Evolutionary conservation across 2,113 vertebrate genomes (phyloP).

Genomic region (Tragelaphus scriptus): DNA sequence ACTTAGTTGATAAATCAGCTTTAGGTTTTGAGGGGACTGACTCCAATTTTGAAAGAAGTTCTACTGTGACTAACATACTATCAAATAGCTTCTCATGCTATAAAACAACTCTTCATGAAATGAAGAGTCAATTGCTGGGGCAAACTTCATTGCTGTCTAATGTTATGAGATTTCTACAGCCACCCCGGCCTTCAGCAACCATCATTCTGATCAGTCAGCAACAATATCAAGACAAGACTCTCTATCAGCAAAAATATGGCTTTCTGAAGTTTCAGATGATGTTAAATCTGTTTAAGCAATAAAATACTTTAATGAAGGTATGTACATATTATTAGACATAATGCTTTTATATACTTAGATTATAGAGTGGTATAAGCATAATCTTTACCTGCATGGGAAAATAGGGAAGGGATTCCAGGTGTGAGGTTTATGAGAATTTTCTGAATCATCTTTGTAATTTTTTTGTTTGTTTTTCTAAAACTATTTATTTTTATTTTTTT

Average conservation of each 20-base stretch:
- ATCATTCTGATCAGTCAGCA: neutral
- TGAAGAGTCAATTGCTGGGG: neutral
- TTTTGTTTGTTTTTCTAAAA: neutral
- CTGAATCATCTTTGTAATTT: neutral
- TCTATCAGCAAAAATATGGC: neutral
- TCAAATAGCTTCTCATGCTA: neutral
- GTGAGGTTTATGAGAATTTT: neutral
- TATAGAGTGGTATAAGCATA: neutral
- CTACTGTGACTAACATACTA: neutral
- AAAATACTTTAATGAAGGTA: neutral
- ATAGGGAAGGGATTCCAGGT: neutral
- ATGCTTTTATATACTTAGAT: neutral
- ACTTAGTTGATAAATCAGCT: neutral
- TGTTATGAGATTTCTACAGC: neutral
- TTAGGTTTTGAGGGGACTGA: neutral
- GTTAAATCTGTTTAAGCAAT: neutral
- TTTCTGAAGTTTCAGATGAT: neutral
- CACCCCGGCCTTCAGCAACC: neutral
- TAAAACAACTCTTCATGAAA: neutral
- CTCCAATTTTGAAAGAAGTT: neutral
- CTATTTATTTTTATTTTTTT: neutral
- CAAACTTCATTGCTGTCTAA: neutral
- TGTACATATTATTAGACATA: neutral
- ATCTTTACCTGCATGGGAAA: neutral
- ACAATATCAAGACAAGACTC: neutral